Conservation (phyloP, 2,797 vertebrate genomes). For the Serranus cabrilla region DNA sequence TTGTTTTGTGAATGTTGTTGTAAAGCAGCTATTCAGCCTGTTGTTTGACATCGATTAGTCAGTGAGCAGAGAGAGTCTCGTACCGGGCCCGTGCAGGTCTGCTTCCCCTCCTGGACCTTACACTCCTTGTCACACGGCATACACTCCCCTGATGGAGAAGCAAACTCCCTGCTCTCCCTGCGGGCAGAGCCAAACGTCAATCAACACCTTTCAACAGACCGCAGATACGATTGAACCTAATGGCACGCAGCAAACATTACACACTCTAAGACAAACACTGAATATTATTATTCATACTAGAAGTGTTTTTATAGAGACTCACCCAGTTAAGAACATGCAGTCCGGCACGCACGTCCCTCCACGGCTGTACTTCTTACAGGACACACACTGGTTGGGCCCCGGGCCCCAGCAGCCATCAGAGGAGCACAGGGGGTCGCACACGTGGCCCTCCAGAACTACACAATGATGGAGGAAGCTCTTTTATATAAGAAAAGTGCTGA, state of each 20-base stretch:
- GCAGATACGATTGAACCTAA: conserved; percentile 42
- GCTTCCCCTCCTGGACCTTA: conserved; percentile 84
- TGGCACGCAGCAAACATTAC: conserved; percentile 38
- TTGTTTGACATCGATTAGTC: background rate
- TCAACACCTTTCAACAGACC: conserved; percentile 31
- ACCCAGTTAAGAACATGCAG: conserved; percentile 92
- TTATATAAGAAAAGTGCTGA: no score
- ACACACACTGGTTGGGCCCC: conserved; percentile 91
- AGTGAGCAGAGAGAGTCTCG: background rate
- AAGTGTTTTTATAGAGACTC: conserved; percentile 64
- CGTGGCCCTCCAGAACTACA: conserved; percentile 85
- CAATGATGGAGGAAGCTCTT: background rate
- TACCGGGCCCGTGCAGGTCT: conserved; percentile 93
- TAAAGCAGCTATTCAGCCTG: background rate
- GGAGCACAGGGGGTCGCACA: conserved; percentile 92
- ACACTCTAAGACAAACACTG: conserved; percentile 27
- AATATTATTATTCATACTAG: conserved; percentile 6
- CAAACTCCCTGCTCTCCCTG: conserved; percentile 91
- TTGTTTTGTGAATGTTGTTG: conserved; percentile 4
- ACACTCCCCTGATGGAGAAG: conserved; percentile 83
- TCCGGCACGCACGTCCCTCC: conserved; percentile 88
- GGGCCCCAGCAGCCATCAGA: conserved; percentile 93
- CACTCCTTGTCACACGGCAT: conserved; percentile 92
- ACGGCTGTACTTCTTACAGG: conserved; percentile 90
- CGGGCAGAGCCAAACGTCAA: conserved; percentile 18